Evolutionary conservation across 2,888 invertebrate genomes (phyloP).

Genomic region (Sinhomidia bicolor): DNA sequence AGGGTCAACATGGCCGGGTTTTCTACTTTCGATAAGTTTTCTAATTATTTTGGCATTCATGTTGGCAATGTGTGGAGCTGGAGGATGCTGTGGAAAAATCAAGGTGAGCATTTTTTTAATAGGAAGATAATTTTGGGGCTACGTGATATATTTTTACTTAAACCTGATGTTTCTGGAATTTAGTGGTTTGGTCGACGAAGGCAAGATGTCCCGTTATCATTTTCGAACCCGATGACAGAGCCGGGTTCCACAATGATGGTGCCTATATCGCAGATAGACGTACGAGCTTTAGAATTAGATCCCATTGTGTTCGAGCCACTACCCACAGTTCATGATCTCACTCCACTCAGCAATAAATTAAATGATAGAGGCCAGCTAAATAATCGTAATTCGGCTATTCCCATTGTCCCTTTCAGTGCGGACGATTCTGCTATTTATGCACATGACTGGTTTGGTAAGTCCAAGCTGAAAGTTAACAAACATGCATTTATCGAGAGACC

Average conservation of each 20-base stretch:
- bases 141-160: not conserved
- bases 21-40: conserved; percentile 51
- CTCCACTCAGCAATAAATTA: conserved; percentile 67
- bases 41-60: conserved; percentile 60
- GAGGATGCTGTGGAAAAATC: conserved; percentile 75
- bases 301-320: conserved; percentile 80
- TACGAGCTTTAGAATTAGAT: conserved; percentile 78
- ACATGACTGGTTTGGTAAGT: conserved; percentile 80
- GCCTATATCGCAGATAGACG: conserved; percentile 79
- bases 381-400: conserved; percentile 24
- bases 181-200: conserved; percentile 75
- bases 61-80: conserved; percentile 71
- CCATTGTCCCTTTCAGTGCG: conserved; percentile 73
- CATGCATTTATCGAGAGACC: conserved; percentile 73
- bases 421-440: conserved; percentile 77
- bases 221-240: conserved; percentile 78
- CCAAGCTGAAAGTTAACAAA: not conserved
- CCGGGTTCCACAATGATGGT: conserved; percentile 70
- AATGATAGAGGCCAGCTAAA: conserved; percentile 51
- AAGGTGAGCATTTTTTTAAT: conserved; percentile 49
- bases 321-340: conserved; percentile 77
- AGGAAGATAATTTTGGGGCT: too few species aligned
- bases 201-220: conserved; percentile 69
- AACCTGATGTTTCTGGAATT: not conserved
- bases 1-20: conserved; percentile 56